Percentiles rank a stretch among this genome's conserved stretches.
phyloP scores from a whole-genome alignment of 2,888 invertebrate genomes.

The Tryphoninae sp. region DNA sequence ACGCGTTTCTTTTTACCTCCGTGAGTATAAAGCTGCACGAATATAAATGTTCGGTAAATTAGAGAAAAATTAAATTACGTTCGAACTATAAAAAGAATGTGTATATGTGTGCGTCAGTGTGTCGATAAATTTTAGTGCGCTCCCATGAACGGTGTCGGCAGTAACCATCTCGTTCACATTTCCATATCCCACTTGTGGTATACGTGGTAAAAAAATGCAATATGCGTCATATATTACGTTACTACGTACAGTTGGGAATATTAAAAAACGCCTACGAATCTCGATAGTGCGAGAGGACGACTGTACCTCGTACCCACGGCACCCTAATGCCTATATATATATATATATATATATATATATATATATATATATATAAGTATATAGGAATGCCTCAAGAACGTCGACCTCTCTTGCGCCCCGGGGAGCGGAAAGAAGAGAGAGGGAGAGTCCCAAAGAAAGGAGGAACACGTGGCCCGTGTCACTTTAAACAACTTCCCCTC shows the following conservation, averaged over 20 bases:
- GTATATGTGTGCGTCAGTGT: constrained; percentile 1
- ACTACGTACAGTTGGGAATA: constrained; percentile 32
- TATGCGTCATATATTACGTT: constrained; percentile 46
- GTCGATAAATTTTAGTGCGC: constrained; percentile 1
- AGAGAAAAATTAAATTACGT: constrained; percentile 29
- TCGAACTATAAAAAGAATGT: constrained; percentile 2
- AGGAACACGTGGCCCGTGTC: constrained; percentile 63
- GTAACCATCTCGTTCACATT: constrained; percentile 38
- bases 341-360: constrained; percentile 17
- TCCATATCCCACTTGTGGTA: constrained; percentile 28
- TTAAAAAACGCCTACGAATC: constrained; percentile 50
- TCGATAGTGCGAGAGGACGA: constrained; percentile 41
- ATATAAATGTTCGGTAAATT: background rate
- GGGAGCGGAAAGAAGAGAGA: constrained; percentile 24
- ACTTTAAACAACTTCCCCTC: constrained; percentile 65
- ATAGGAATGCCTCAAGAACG: constrained; percentile 24
- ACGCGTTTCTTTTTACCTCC: background rate
- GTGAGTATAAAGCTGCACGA: background rate
- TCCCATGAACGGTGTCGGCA: constrained; percentile 26
- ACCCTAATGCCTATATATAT: constrained; percentile 26
- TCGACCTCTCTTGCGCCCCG: constrained; percentile 50
- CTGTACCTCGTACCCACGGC: constrained; percentile 38
- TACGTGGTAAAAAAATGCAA: constrained; percentile 43
- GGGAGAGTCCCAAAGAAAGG: constrained; percentile 22
- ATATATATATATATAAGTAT: constrained; percentile 15